Conservation (phyloP, 2,888 invertebrate genomes). For the Agrotis exclamationis region DNA sequence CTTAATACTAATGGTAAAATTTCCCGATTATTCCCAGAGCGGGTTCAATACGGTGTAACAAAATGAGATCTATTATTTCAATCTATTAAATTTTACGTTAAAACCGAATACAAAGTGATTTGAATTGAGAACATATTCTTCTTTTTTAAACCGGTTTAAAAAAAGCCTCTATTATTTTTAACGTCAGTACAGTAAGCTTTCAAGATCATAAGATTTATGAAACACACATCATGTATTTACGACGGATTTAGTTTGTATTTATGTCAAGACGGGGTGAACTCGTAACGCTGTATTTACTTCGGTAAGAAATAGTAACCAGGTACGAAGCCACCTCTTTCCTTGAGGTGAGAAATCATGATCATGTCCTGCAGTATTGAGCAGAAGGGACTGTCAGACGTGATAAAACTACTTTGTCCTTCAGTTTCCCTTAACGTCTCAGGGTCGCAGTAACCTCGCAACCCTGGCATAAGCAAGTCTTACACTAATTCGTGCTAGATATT, state of each 20-base stretch:
- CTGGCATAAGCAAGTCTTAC: background rate
- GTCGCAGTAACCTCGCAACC: no score
- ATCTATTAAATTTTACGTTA: no score
- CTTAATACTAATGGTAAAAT: background rate
- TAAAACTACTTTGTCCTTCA: no score
- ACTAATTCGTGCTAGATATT: constrained; percentile 1
- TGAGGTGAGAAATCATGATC: no score
- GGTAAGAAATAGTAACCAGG: constrained; percentile 2
- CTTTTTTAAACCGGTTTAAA: constrained; percentile 5
- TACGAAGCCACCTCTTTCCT: background rate
- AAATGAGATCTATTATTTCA: background rate
- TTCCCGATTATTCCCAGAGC: background rate
- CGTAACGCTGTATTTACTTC: constrained; percentile 8
- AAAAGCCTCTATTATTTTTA: constrained; percentile 18
- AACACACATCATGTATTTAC: constrained; percentile 43
- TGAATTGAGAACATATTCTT: background rate
- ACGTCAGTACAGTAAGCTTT: constrained; percentile 26
- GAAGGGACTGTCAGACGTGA: no score
- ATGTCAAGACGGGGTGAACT: constrained; percentile 28
- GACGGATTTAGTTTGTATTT: constrained; percentile 36
- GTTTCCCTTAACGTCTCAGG: no score
- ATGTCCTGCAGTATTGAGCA: no score
- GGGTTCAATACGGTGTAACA: background rate
- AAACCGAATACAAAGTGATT: background rate
- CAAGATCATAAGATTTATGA: constrained; percentile 46